Conservation (phyloP, 1,140 invertebrate genomes). For the Lepidostoma basale region DNA sequence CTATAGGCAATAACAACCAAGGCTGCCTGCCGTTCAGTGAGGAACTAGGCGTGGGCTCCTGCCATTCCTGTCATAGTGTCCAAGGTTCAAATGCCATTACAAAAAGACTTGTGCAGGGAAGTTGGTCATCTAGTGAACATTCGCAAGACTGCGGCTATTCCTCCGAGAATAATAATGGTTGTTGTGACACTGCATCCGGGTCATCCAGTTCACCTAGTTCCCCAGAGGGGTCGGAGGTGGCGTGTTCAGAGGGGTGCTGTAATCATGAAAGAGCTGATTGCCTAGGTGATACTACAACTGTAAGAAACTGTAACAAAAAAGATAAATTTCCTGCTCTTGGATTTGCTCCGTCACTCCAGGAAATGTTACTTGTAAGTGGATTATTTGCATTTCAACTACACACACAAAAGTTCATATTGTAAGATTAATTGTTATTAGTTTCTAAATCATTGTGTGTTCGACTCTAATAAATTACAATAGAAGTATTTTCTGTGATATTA, state of each 20-base stretch:
- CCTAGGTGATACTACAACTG: constrained; percentile 49
- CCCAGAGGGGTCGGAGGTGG: constrained; percentile 83
- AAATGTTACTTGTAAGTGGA: constrained; percentile 71
- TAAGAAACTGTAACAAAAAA: constrained; percentile 54
- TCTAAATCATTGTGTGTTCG: no score
- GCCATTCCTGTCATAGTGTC: constrained; percentile 54
- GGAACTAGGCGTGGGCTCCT: constrained; percentile 28
- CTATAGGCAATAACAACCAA: constrained; percentile 30
- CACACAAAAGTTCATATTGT: no score
- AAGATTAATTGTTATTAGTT: no score
- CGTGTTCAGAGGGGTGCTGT: constrained; percentile 82
- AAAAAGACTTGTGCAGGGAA: constrained; percentile 50
- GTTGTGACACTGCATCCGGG: constrained; percentile 65
- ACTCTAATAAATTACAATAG: no score
- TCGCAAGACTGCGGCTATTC: constrained; percentile 86
- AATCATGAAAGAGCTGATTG: constrained; percentile 72
- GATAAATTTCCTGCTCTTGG: constrained; percentile 55
- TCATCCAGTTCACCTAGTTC: constrained; percentile 76
- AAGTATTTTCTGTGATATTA: neutral
- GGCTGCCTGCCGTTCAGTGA: constrained; percentile 30
- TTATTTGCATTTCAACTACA: no score
- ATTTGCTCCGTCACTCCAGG: constrained; percentile 66
- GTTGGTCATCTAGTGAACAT: constrained; percentile 68
- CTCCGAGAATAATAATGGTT: constrained; percentile 76
- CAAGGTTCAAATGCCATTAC: constrained; percentile 26